Conservation (phyloP, 2,888 invertebrate species). For the Schizotus pectinicornis region DNA sequence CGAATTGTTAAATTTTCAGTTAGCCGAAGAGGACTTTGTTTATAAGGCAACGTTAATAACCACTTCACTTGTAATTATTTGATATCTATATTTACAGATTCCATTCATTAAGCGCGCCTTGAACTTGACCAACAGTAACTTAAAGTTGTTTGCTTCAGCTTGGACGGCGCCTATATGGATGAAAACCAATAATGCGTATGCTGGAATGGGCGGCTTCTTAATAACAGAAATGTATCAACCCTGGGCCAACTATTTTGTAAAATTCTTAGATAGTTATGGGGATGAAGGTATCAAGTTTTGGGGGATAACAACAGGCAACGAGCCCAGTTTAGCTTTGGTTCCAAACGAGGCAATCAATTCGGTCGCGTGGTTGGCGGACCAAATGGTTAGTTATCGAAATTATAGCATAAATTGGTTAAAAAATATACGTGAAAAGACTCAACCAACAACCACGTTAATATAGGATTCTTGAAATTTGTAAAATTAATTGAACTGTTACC, state of each 20-base stretch:
- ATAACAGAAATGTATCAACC: constrained; percentile 66
- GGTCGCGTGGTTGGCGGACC: constrained; percentile 30
- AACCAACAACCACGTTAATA: too few species aligned
- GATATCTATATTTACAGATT: constrained; percentile 8
- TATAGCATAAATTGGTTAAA: neutral
- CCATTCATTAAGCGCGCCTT: constrained; percentile 18
- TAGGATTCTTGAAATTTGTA: too few species aligned
- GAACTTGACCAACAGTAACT: constrained; percentile 6
- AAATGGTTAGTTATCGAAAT: constrained; percentile 20
- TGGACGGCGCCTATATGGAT: constrained; percentile 63
- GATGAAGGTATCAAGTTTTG: constrained; percentile 72
- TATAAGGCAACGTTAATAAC: constrained; percentile 64
- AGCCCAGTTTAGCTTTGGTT: constrained; percentile 67
- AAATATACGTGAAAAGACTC: constrained; percentile 6
- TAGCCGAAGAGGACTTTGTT: constrained; percentile 71
- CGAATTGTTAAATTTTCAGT: constrained; percentile 68
- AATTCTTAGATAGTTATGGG: constrained; percentile 78
- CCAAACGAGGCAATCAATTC: constrained; percentile 26
- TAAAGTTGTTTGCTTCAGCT: constrained; percentile 53
- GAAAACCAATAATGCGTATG: constrained; percentile 56
- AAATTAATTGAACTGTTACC: neutral
- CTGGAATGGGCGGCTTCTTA: constrained; percentile 52
- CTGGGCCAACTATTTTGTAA: constrained; percentile 82
- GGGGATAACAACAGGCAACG: constrained; percentile 88
- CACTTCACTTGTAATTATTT: neutral